A percentile compares a stretch with the other conserved stretches of the same genome.
These are phyloP conservation scores for Cynocephalus volans DNA, from an alignment of 2,113 vertebrate genomes.

Conservation along the genomic window DNA sequence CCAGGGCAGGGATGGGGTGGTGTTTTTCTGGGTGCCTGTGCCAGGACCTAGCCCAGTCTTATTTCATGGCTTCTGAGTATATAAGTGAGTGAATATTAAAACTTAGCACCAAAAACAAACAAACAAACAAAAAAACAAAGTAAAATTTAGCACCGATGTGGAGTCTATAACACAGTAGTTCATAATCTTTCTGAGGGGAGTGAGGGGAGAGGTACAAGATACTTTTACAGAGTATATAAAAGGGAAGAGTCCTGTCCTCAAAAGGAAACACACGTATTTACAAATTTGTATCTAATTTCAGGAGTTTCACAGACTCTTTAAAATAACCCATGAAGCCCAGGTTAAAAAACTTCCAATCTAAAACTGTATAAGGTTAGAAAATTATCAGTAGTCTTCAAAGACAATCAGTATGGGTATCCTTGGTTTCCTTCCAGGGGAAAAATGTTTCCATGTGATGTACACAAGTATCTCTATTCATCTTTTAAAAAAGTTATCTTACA, in stretches of 20 bases:
- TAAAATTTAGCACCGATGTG: too few species aligned
- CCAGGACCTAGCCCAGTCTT: not conserved
- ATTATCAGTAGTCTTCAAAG: not conserved
- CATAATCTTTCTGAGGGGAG: not conserved
- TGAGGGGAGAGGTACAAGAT: not conserved
- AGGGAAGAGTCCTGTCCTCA: not conserved
- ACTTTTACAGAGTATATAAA: not conserved
- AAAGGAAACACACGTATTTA: not conserved
- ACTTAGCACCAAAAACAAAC: too few species aligned
- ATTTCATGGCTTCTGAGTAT: not conserved
- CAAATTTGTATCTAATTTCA: not conserved
- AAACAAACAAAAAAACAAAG: too few species aligned
- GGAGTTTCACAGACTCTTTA: not conserved
- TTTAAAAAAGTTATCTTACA: not conserved
- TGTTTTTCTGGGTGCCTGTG: slow-evolving; percentile 37
- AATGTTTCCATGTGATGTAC: not conserved
- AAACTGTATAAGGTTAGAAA: not conserved
- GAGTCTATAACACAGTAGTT: not conserved
- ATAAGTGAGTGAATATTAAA: slow-evolving; percentile 36
- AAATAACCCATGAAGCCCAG: not conserved
- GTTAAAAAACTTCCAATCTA: not conserved
- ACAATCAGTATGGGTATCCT: not conserved
- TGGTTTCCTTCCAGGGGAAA: slow-evolving; percentile 15
- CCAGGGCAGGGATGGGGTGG: not conserved
- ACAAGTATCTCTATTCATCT: not conserved